Percentiles rank a stretch among this genome's conserved stretches.
These are phyloP conservation scores for Dryobota labecula DNA, from an alignment of 2,888 invertebrate genomes.

Conservation along the genomic window DNA sequence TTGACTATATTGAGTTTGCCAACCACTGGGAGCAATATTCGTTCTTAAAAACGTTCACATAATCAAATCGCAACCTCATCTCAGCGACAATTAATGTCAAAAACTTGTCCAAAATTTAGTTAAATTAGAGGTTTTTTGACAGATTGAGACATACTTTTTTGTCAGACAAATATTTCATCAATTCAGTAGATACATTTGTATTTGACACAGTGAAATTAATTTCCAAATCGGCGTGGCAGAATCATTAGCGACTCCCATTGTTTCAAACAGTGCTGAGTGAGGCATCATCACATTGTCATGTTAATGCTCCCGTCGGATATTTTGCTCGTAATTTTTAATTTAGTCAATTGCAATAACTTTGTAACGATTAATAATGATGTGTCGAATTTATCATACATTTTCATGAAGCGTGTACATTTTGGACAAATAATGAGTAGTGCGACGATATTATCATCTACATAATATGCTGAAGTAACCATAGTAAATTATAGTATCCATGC, in stretches of 20 bases:
- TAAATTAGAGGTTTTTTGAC: neutral
- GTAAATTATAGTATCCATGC: neutral
- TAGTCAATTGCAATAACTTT: slow-evolving; percentile 2
- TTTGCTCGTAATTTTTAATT: slow-evolving; percentile 29
- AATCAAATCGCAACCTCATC: no score
- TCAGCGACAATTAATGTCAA: neutral
- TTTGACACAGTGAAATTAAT: slow-evolving; percentile 42
- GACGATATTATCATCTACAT: neutral
- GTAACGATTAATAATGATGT: slow-evolving; percentile 5
- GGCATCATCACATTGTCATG: slow-evolving; percentile 25
- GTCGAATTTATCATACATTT: neutral
- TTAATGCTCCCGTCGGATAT: slow-evolving; percentile 1
- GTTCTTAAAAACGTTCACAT: neutral
- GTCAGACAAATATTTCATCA: slow-evolving; percentile 4
- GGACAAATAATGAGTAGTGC: neutral
- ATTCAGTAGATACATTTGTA: slow-evolving; percentile 13
- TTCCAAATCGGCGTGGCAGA: slow-evolving; percentile 29
- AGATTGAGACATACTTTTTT: neutral
- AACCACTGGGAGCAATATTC: no score
- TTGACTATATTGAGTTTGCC: no score
- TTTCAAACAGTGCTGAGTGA: slow-evolving; percentile 39
- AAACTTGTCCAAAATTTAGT: neutral
- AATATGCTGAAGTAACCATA: neutral
- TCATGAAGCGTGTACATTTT: slow-evolving; percentile 4
- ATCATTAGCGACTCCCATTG: slow-evolving; percentile 47